phyloP scores from a whole-genome alignment of 2,113 vertebrate species.

The Gallinago paraguaiae region DNA sequence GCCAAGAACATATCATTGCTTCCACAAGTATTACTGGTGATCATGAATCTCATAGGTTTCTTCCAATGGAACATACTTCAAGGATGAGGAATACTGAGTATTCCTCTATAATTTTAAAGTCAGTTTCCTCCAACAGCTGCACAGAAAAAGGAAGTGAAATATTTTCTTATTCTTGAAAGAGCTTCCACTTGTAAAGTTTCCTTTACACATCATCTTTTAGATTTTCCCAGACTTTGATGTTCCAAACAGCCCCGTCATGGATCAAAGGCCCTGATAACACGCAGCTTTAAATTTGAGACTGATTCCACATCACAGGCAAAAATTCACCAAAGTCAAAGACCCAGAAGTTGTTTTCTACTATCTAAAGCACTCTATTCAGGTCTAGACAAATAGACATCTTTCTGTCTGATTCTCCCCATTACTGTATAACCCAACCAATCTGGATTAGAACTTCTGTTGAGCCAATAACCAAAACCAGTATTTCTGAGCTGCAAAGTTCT shows the following conservation, averaged over 20 bases:
- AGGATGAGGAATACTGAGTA: not conserved
- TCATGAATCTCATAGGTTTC: not conserved
- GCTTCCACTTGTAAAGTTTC: not conserved
- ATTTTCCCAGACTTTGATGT: not conserved
- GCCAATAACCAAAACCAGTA: not conserved
- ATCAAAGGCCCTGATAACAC: not conserved
- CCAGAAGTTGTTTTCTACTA: not conserved
- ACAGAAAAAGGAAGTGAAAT: not conserved
- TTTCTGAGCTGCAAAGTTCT: not conserved
- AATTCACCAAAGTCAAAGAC: not conserved
- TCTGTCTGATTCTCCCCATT: not conserved
- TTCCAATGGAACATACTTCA: not conserved
- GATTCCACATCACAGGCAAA: not conserved
- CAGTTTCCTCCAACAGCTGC: not conserved
- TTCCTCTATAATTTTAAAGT: not conserved
- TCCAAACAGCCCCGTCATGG: not conserved
- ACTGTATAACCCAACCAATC: fast-evolving
- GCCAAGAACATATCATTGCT: not conserved
- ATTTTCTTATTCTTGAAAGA: not conserved
- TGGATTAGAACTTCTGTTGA: not conserved
- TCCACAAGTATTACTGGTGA: not conserved
- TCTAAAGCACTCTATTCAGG: not conserved
- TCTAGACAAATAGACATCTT: not conserved
- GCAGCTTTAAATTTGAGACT: not conserved
- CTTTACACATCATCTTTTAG: not conserved